Evolutionary conservation across 2,888 invertebrate species (phyloP).

Genomic region (Ferrisia virgata): DNA sequence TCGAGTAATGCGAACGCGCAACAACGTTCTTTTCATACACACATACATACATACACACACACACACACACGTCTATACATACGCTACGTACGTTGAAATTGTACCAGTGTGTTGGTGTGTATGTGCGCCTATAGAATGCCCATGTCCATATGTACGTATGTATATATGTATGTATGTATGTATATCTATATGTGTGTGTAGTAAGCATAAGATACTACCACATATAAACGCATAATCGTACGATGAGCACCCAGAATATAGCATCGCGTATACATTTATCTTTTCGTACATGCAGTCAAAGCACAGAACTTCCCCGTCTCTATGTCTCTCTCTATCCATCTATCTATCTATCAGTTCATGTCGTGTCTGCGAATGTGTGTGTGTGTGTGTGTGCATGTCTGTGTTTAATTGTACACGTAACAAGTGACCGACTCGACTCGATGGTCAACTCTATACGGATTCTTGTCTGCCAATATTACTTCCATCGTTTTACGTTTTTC

Average conservation of each 20-base stretch:
- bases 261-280: not conserved
- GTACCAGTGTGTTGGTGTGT: constrained; percentile 15
- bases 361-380: not conserved
- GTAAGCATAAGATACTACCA: not conserved
- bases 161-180: not conserved
- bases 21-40: constrained; percentile 1
- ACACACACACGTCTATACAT: not conserved
- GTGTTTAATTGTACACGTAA: constrained; percentile 27
- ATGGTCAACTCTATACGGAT: not conserved
- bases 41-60: not conserved
- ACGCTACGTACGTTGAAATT: not conserved
- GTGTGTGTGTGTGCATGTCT: constrained; percentile 3
- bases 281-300: not conserved
- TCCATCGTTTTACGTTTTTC: not conserved
- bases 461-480: not conserved
- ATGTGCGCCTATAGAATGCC: not conserved
- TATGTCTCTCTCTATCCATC: too few species aligned
- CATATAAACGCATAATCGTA: not conserved
- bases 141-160: not conserved
- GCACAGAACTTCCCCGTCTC: too few species aligned
- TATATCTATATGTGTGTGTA: not conserved
- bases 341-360: not conserved
- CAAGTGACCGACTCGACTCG: constrained; percentile 30
- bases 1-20: constrained; percentile 37
- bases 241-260: not conserved